Evolutionary conservation across 1,140 invertebrate genomes (phyloP).

Genomic region (Magallana ariakensis): DNA sequence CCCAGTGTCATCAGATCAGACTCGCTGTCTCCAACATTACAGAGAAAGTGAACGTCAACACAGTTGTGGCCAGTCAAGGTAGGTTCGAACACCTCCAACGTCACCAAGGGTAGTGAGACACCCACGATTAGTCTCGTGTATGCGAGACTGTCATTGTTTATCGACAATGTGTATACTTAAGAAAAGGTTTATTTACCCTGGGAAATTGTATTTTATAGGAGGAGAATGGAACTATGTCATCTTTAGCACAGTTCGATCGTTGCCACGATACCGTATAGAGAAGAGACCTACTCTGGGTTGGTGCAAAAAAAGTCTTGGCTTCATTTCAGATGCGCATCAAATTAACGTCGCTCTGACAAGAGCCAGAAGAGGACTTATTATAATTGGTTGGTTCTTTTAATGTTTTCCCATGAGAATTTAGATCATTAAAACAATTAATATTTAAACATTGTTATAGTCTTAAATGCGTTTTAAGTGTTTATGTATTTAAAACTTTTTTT

Average conservation of each 20-base stretch:
- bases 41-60: conserved; percentile 60
- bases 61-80: conserved; percentile 70
- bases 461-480: too few species aligned
- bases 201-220: background rate
- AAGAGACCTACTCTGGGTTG: conserved; percentile 64
- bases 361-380: conserved; percentile 69
- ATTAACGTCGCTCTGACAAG: conserved; percentile 74
- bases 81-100: background rate
- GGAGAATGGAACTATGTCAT: conserved; percentile 71
- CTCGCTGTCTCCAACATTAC: conserved; percentile 49
- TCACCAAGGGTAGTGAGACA: too few species aligned
- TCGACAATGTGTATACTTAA: too few species aligned
- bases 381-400: conserved; percentile 65
- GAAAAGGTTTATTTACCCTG: too few species aligned
- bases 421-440: too few species aligned
- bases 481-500: too few species aligned
- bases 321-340: conserved; percentile 70
- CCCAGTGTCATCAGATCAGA: conserved; percentile 57
- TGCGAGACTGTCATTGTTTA: too few species aligned
- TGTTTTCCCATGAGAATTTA: too few species aligned
- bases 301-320: conserved; percentile 68
- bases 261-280: conserved; percentile 65
- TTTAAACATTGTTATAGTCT: too few species aligned
- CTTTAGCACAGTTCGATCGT: conserved; percentile 65
- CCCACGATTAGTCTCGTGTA: too few species aligned